Evolutionary conservation across 2,797 vertebrate species (phyloP), one percentile per base, ranked within the genome.

Genomic region (Pseudotriccus pelzelni): DNA sequence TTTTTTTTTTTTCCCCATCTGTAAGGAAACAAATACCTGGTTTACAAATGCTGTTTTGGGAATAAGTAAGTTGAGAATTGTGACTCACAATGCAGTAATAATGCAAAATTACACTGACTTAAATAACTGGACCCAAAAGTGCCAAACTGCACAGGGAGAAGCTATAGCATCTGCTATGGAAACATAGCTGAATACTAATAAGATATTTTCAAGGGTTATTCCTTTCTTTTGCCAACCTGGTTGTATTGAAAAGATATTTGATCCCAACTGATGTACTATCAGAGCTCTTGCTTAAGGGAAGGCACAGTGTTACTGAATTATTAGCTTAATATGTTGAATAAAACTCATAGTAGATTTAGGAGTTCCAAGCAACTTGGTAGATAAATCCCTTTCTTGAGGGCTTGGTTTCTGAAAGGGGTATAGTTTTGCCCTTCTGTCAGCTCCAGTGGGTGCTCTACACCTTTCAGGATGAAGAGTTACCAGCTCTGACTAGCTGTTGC

Each of bases 401-500:
- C 41, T 60, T 22, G 7, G 24, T 93, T 87, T 94, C 87, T 89
- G 46, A 68, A 90, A 91, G 23, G 41, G 55, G 15, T 39, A 1
- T 23, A 78, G 69, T 89, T 79, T 59, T 90, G 55, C 91, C 77
- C 64, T 66, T 96, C 87, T 93, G 67, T 95, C 94, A 93, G 69
- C 96, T 97, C 93, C 91, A 96, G 96, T 94, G 93, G 96, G 94
- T 95, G 70, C 90, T 97, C 87, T 94, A 28, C 59, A 2, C 79
- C 95, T 95, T 96, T 96, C 95, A 97, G 91, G 93, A 95, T 95
- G 92, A 97, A 92, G 94, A 96, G 80, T 93, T 93, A 70, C 81
- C 83, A 96, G 85, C 84, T 94, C 87, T 84, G 62, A 66, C 41
- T 32, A 90, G 69, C 87, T 74, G 78, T 93, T 97, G 64, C 79